Evolutionary conservation across 2,797 vertebrate species (phyloP), one percentile per base, ranked within the genome.

Genomic region (Synaphobranchus kaupii): DNA sequence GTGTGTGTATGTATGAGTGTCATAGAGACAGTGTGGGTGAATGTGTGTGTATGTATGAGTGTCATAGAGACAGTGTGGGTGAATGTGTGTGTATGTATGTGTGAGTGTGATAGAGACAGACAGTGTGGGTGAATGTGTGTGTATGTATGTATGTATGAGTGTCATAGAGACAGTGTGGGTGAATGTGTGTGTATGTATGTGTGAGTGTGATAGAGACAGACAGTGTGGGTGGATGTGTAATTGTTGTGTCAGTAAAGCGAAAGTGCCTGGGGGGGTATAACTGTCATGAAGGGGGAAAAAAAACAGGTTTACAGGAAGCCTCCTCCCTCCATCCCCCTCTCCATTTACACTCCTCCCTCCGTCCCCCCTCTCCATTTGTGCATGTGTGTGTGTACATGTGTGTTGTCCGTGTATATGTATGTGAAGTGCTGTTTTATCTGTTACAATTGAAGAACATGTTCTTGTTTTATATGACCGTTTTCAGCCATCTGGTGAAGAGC

Each of bases 41-140:
- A 13, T 54, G 9, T 54, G 52, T 10, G 12, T 54, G 52, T 54
- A 54, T 1, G 52, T 54, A 10, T 9, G 63, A 0, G 48, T 82
- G 28, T 92, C 68, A 52, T 17, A 71, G 2, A 20, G 86, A 63
- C 88, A 71, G 87, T 86, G 83, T 76, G 88, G 84, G 78, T 73
- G 58, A 22, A 10, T 31, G 48, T 20, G 9, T 48, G 58, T 86
- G 22, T 81, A 76, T 86, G 50, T 25, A 48, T 54, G 17, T 88
- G 0, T 44, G n/a, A 58, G 7, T 88, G n/a, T 56, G 50, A 34
- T 8, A 50, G 48, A 60, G 58, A 20, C 13, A 50, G 48, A 50
- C 48, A 50, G 48, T n/a, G n/a, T n/a, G n/a, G n/a, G n/a, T n/a
- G n/a, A n/a, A n/a, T n/a, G n/a, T n/a, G n/a, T n/a, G 48, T 50